Percentiles rank a stretch among this genome's conserved stretches.
Conservation (phyloP, 1,140 invertebrate species). For the Calliopsis andreniformis region DNA sequence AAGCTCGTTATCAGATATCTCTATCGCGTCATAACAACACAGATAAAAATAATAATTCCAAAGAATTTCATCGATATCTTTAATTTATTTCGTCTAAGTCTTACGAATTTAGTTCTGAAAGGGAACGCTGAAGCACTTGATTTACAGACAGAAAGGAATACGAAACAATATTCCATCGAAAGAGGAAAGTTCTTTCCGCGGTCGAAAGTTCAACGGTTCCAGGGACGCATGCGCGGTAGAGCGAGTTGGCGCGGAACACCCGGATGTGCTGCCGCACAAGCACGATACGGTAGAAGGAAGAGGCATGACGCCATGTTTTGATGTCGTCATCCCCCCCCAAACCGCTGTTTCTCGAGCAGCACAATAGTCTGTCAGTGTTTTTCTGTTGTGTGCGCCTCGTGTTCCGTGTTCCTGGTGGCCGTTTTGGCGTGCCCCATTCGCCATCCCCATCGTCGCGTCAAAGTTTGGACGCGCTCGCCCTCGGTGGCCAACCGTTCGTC, state of each 20-base stretch:
- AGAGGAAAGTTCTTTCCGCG: constrained; percentile 43
- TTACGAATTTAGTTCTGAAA: background rate
- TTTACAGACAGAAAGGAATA: background rate
- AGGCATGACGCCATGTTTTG: constrained; percentile 79
- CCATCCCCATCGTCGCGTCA: constrained; percentile 15
- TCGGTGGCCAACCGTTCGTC: constrained; percentile 13
- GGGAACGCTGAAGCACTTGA: background rate
- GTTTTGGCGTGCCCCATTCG: constrained; percentile 34
- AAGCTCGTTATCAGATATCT: background rate
- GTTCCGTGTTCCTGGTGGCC: constrained; percentile 56
- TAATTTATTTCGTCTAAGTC: no score
- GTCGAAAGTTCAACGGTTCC: constrained; percentile 68
- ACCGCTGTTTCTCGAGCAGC: constrained; percentile 52
- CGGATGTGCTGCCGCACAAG: constrained; percentile 50
- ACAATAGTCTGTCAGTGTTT: constrained; percentile 68
- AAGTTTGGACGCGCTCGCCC: constrained; percentile 17
- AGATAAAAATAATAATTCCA: no score
- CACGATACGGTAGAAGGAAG: constrained; percentile 61
- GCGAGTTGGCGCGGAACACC: constrained; percentile 38
- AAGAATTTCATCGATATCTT: no score
- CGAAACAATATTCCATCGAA: background rate
- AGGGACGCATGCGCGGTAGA: constrained; percentile 56
- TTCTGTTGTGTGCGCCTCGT: constrained; percentile 58
- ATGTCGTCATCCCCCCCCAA: constrained; percentile 74
- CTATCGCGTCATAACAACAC: background rate